Base-by-base conservation (phyloP, 2,888 invertebrate genomes). In the Apamea monoglypha region DNA sequence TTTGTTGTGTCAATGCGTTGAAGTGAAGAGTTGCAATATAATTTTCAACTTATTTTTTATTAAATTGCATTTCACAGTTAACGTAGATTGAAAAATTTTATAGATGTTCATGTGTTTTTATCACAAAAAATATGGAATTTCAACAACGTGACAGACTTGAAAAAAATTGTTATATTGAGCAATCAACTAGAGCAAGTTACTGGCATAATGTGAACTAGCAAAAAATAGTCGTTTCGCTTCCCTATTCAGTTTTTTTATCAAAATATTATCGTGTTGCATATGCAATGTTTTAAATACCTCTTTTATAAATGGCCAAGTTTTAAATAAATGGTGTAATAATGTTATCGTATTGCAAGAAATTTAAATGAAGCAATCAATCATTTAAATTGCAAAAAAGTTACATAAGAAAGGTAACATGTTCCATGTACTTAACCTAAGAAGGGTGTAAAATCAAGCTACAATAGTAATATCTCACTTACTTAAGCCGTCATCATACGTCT, bases 151-250 rank as follows among this genome's bases (percentile, higher is more conserved):
- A 74, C 66, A 67, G 25, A n/a, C 3, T 44, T 2, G 6, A 67
- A 74, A 61, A 61, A 83, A 74, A 56, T 12, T 7, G 3, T 74
- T 50, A 50, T 63, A 74, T 59, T 82, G 63, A 67, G 82, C 82
- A 61, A 50, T 82, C 61, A 71, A 86, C 82, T 86, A 36, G 86
- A 85, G 73, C 82, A 74, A 82, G 82, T 76, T 67, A 81, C 61
- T 72, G 3, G 74, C 63, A 50, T 86, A 82, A 73, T 75, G 10
- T 56, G 40, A 78, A 82, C n/a, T 74, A 32, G 18, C 59, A 86
- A 84, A 86, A 84, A 83, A 86, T 64, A 4, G 44, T 73, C 47
- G 64, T 47, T 59, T 75, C 16, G 61, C 83, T 86, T 84, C 70
- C 74, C 32, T 66, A 44, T n/a, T 78, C 53, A 18, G 47, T 10